phyloP scores from a whole-genome alignment of 2,888 invertebrate genomes.

The Patella depressa region DNA sequence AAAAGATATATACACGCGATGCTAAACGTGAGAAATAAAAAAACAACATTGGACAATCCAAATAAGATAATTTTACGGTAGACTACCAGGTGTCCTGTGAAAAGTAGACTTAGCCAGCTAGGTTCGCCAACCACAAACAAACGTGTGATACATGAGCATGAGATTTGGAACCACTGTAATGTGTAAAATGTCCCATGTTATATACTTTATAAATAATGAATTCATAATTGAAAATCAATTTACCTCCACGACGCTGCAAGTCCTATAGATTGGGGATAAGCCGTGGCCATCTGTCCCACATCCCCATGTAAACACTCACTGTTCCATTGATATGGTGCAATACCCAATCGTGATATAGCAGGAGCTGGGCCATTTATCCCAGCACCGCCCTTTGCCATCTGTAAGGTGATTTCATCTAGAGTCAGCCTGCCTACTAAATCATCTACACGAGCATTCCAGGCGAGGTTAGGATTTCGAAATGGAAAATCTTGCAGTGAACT shows the following conservation, averaged over 20 bases:
- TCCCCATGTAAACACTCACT: slow-evolving; percentile 35
- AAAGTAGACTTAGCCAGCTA: no score
- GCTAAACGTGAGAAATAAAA: no score
- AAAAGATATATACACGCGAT: no score
- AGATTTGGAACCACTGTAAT: no score
- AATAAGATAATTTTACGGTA: no score
- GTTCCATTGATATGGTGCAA: slow-evolving; percentile 20
- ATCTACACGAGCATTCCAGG: neutral
- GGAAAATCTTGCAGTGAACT: neutral
- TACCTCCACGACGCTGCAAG: slow-evolving; percentile 41
- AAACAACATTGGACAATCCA: no score
- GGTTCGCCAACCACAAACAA: no score
- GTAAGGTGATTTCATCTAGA: neutral
- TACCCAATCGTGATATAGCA: slow-evolving; percentile 16
- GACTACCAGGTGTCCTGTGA: no score
- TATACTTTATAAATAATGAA: no score
- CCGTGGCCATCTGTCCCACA: slow-evolving; percentile 41
- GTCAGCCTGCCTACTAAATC: neutral
- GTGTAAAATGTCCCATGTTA: no score
- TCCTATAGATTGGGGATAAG: slow-evolving; percentile 50
- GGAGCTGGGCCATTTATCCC: neutral
- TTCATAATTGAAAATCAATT: neutral
- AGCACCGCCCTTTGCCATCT: neutral
- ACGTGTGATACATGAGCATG: no score
- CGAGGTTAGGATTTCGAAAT: neutral